Conservation (phyloP, 2,888 invertebrate species). For the Eupithecia tripunctaria region DNA sequence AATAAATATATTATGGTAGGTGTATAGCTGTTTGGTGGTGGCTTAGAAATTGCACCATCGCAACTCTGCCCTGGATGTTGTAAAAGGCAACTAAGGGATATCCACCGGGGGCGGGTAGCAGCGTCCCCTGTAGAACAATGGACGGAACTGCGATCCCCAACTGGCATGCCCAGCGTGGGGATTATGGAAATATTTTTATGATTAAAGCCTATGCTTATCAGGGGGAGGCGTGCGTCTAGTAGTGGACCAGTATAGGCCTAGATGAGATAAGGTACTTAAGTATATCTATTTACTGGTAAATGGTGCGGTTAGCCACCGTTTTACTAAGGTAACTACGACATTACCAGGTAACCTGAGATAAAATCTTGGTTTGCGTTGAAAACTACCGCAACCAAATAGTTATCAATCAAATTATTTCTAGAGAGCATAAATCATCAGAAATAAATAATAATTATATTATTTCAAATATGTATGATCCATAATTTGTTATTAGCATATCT, state of each 20-base stretch:
- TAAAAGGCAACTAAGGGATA: no score
- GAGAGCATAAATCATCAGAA: not conserved
- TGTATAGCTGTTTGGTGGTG: no score
- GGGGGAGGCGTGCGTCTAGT: not conserved
- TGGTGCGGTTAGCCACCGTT: slow-evolving; percentile 3
- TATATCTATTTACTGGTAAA: not conserved
- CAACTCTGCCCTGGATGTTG: no score
- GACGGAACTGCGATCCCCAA: not conserved
- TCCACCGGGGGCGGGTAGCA: no score
- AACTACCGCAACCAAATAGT: not conserved
- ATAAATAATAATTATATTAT: not conserved
- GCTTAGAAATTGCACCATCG: no score
- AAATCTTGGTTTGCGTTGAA: not conserved
- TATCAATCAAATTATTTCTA: not conserved
- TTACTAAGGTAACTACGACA: not conserved
- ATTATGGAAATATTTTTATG: not conserved
- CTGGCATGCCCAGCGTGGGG: not conserved
- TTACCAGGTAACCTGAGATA: slow-evolving; percentile 4
- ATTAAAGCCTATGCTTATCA: not conserved
- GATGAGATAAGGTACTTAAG: not conserved
- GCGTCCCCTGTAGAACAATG: no score
- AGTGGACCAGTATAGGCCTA: not conserved
- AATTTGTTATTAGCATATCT: no score
- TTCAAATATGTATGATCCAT: no score
- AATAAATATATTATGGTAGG: not conserved